Base-by-base conservation (phyloP, 1,140 invertebrate species). In the Euwallacea similis region DNA sequence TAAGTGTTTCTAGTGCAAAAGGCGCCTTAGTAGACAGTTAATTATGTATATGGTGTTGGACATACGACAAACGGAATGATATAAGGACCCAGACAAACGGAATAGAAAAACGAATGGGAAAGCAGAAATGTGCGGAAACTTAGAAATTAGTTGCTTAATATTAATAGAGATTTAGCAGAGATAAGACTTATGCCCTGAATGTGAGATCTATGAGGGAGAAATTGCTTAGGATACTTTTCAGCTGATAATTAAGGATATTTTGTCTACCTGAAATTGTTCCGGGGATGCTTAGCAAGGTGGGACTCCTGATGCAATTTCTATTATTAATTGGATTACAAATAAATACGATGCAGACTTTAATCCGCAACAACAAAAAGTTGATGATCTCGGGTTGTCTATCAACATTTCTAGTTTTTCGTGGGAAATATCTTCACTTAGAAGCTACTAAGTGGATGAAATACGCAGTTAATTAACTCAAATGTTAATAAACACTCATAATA, bases 401-500 rank as follows among this genome's bases (percentile, higher is more conserved):
- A 13, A 50, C 9, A 50, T 50, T 10, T 50, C 46, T 13, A 13
- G 46, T 50, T 50, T 50, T 50, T 50, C 6, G 9, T 50, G 13
- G 46, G 46, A 13, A 50, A 50, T 50, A 6, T 50, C 46, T 50
- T 50, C 46, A 50, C 46, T 50, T 50, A 50, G 46, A 11, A 6
- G 2, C 13, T 10, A 16, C 11, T 56, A 56, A 56, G 16, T 59
- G 2, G 8, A 41, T 21, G 56, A 59, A 59, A 59, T 59, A 21
- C n/a, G 8, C 8, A 59, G 62, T 50, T 67, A 67, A 67, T 56
- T 55, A 67, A 67, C 47, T 59, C 47, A 67, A 67, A 59, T 59
- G 7, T 16, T 43, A 15, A 59, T 67, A 67, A 67, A 60, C 56
- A 15, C 42, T 16, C 66, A 33, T 67, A 56, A 67, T 67, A 67